These are phyloP conservation scores for Bugula neritina DNA, from an alignment of 2,888 invertebrate species.

Conservation along the genomic window DNA sequence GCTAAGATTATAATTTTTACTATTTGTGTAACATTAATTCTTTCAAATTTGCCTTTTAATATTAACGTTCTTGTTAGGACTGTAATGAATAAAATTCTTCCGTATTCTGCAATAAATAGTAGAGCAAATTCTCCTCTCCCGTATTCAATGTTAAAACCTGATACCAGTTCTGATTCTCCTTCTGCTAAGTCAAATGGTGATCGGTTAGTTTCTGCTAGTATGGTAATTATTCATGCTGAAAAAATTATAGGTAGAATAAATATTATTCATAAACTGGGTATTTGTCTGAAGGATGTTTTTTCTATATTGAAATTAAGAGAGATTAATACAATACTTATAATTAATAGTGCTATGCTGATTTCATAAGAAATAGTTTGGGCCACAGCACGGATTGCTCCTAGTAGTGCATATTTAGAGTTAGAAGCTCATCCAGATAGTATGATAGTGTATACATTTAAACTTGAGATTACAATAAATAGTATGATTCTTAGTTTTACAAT, in stretches of 20 bases:
- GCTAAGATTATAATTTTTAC: slow-evolving; percentile 58
- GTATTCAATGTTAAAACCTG: slow-evolving; percentile 74
- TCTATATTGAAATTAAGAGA: slow-evolving; percentile 43
- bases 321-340: slow-evolving; percentile 61
- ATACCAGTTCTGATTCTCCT: slow-evolving; percentile 71
- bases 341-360: slow-evolving; percentile 65
- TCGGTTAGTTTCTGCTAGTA: slow-evolving; percentile 50
- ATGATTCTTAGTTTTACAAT: slow-evolving; percentile 62
- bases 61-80: slow-evolving; percentile 56
- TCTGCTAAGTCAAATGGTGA: slow-evolving; percentile 65
- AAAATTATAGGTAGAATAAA: slow-evolving; percentile 35
- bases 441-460: slow-evolving; percentile 63
- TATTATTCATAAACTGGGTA: slow-evolving; percentile 32
- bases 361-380: slow-evolving; percentile 74
- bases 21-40: slow-evolving; percentile 54
- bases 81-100: slow-evolving; percentile 41
- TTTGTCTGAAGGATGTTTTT: slow-evolving; percentile 20
- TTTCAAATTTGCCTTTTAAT: slow-evolving; percentile 55
- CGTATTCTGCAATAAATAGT: slow-evolving; percentile 52
- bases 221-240: slow-evolving; percentile 40
- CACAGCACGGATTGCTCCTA: slow-evolving; percentile 64
- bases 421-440: slow-evolving; percentile 61
- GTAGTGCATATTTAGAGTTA: slow-evolving; percentile 68
- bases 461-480: slow-evolving; percentile 64
- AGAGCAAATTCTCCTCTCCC: slow-evolving; percentile 51